Evolutionary conservation across 2,888 invertebrate genomes (phyloP).

Genomic region (Lysandra bellargus): DNA sequence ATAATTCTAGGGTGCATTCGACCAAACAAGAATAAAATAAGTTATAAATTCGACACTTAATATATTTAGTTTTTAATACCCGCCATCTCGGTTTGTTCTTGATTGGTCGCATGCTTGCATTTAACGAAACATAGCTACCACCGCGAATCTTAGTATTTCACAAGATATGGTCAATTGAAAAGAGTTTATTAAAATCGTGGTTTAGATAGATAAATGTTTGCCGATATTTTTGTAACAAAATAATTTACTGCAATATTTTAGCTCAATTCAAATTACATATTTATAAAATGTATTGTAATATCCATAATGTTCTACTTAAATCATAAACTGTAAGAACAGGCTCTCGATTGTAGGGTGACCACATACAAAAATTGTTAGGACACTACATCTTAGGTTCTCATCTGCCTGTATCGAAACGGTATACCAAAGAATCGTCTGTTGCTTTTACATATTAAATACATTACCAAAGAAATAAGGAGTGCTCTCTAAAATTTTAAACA

Average conservation of each 20-base stretch:
- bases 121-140: neutral
- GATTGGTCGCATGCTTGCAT: neutral
- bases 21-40: neutral
- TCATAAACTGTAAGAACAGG: conserved; percentile 21
- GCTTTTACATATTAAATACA: neutral
- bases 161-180: conserved; percentile 11
- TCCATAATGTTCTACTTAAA: neutral
- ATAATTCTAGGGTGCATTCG: neutral
- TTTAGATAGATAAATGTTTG: conserved; percentile 13
- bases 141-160: neutral
- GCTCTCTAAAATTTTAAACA: conserved; percentile 12
- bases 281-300: neutral
- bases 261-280: neutral
- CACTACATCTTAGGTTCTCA: neutral
- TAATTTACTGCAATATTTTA: conserved; percentile 5
- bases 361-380: conserved; percentile 11
- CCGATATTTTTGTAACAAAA: conserved; percentile 14
- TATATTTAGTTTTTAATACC: neutral
- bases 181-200: neutral
- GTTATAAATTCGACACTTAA: neutral
- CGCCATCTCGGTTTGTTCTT: neutral
- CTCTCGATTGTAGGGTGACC: conserved; percentile 29
- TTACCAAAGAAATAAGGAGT: conserved; percentile 23
- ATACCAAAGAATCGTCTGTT: conserved; percentile 12
- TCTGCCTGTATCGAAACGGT: neutral